Percentiles rank a stretch among this genome's conserved stretches.
Conservation (phyloP, 2,888 invertebrate species). For the Patella pellucida region DNA sequence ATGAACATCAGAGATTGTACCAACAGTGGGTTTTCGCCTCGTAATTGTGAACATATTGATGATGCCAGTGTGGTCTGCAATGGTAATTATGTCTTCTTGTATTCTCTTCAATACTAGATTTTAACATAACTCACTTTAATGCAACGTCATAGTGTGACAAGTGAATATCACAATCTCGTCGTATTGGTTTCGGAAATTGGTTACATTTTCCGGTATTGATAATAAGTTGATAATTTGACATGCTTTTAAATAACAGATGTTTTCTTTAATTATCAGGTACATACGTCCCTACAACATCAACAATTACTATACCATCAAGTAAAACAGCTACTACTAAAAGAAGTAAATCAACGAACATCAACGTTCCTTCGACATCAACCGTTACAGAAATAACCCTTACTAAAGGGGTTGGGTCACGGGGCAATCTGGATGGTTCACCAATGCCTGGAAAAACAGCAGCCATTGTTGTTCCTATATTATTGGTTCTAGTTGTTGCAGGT, state of each 20-base stretch:
- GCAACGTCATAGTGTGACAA: too few species aligned
- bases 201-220: too few species aligned
- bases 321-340: not conserved
- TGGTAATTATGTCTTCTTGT: slow-evolving; percentile 23
- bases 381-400: not conserved
- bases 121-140: too few species aligned
- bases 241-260: too few species aligned
- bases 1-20: slow-evolving; percentile 31
- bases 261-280: not conserved
- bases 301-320: not conserved
- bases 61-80: slow-evolving; percentile 42
- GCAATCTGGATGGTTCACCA: not conserved
- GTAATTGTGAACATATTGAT: slow-evolving; percentile 40
- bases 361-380: too few species aligned
- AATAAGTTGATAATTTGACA: too few species aligned
- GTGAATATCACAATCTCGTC: too few species aligned
- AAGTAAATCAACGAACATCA: too few species aligned
- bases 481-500: slow-evolving; percentile 38
- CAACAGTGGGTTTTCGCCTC: slow-evolving; percentile 31
- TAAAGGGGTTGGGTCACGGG: not conserved
- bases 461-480: slow-evolving; percentile 48
- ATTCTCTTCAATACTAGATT: too few species aligned
- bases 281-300: not conserved
- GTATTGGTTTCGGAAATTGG: too few species aligned
- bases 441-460: slow-evolving; percentile 21